These are phyloP conservation scores for Porites lutea DNA, from an alignment of 64 coral and sea anemone species.

Conservation along the genomic window DNA sequence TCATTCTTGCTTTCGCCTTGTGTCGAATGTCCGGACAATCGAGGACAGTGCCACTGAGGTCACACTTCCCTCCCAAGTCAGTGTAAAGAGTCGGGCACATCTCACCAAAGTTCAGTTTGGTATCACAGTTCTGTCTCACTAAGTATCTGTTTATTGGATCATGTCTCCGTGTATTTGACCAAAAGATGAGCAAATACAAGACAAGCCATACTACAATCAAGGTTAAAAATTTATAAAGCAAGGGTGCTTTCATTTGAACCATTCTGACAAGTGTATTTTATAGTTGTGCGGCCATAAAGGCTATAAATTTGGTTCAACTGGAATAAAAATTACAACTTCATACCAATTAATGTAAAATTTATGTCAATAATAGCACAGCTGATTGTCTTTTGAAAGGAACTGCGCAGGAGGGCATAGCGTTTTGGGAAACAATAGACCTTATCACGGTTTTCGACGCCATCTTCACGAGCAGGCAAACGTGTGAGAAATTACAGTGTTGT, in stretches of 20 bases:
- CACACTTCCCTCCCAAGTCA: slow-evolving; percentile 32
- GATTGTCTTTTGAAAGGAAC: too few relatives aligned
- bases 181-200: neutral
- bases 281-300: too few relatives aligned
- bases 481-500: too few relatives aligned
- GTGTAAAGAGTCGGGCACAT: slow-evolving; percentile 49
- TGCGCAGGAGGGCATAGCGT: too few relatives aligned
- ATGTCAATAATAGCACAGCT: too few relatives aligned
- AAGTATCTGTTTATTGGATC: slow-evolving; percentile 41
- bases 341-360: too few relatives aligned
- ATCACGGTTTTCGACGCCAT: too few relatives aligned
- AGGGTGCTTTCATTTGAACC: neutral
- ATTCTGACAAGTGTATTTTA: neutral
- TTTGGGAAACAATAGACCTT: too few relatives aligned
- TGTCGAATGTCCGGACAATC: slow-evolving; percentile 59
- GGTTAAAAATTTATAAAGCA: neutral
- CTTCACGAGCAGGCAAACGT: too few relatives aligned
- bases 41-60: neutral
- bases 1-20: neutral
- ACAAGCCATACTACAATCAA: neutral
- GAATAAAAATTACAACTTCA: too few relatives aligned
- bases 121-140: neutral
- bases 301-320: too few relatives aligned
- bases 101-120: slow-evolving; percentile 31
- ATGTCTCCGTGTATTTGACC: neutral